Evolutionary conservation across 2,888 invertebrate species (phyloP).

Genomic region (Cancer borealis): DNA sequence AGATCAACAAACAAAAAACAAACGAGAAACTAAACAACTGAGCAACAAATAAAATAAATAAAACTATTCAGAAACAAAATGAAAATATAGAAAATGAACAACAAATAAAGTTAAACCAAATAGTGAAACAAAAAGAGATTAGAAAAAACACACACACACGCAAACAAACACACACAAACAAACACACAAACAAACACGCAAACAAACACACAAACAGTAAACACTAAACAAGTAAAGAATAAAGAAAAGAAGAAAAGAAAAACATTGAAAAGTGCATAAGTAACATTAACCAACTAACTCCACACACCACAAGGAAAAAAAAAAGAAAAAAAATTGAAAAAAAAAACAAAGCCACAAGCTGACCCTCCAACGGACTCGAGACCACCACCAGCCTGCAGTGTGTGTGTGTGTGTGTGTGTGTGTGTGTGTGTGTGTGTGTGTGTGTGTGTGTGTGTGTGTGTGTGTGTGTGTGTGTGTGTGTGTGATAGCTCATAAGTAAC

Average conservation of each 20-base stretch:
- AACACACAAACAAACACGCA: too few relatives aligned
- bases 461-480: slow-evolving; percentile 29
- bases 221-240: background rate
- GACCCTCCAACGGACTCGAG: background rate
- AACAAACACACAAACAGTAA: slow-evolving; percentile 6
- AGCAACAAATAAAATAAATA: background rate
- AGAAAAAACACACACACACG: background rate
- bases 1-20: background rate
- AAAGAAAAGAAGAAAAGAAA: background rate
- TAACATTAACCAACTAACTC: background rate
- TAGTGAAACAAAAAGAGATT: background rate
- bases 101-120: background rate
- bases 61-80: background rate
- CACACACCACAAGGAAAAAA: background rate
- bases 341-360: background rate
- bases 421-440: too few relatives aligned
- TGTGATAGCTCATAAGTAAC: slow-evolving; percentile 25
- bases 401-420: too few relatives aligned
- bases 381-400: too few relatives aligned
- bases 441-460: background rate
- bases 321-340: background rate
- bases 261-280: background rate
- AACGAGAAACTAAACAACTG: background rate
- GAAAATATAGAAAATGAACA: background rate
- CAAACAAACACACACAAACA: too few relatives aligned